Base-by-base conservation (phyloP, 1,140 invertebrate species). In the Drosophila ironensis region DNA sequence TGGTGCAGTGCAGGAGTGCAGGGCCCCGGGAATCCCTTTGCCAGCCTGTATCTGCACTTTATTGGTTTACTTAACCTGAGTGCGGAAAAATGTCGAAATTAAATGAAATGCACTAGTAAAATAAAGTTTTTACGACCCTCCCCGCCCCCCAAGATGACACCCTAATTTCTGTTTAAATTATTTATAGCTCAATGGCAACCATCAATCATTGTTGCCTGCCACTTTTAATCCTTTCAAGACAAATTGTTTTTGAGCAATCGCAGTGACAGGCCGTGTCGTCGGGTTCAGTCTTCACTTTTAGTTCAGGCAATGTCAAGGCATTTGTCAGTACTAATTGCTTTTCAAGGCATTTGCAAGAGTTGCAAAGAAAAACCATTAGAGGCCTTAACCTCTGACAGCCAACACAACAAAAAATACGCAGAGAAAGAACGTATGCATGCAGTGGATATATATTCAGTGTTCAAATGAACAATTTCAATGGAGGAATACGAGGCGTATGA, bases 271-370 rank as follows among this genome's bases (percentile, higher is more conserved):
- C 42, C 30, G 30, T 54, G 60, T 63, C 42, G 50, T 47, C 51
- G 50, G 38, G 11, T 24, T 53, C 4, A 22, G 20, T n/a, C n/a
- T 22, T 22, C 20, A 22, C 2, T 22, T 22, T 22, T 22, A 22
- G 20, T 22, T 22, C 1, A 0, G 27, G 46, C 45, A 67, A 73
- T 67, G 70, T 66, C 52, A 66, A 48, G 40, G 45, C 72, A 75
- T 75, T 75, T 75, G 59, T 76, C 72, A 70, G 45, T 56, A 64
- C 77, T 82, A 82, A 82, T 82, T 82, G 77, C 78, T 82, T 82
- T 84, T 56, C 57, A 72, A 63, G 51, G 48, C 69, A 64, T 61
- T 71, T 72, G 14, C 47, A 38, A 59, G 59, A 63, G 46, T 38
- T 48, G 8, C 42, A 24, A 4, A 59, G 52, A 37, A 51, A 42